These are phyloP conservation scores for Litoditis marina DNA, from an alignment of 2,888 invertebrate genomes.

Conservation along the genomic window DNA sequence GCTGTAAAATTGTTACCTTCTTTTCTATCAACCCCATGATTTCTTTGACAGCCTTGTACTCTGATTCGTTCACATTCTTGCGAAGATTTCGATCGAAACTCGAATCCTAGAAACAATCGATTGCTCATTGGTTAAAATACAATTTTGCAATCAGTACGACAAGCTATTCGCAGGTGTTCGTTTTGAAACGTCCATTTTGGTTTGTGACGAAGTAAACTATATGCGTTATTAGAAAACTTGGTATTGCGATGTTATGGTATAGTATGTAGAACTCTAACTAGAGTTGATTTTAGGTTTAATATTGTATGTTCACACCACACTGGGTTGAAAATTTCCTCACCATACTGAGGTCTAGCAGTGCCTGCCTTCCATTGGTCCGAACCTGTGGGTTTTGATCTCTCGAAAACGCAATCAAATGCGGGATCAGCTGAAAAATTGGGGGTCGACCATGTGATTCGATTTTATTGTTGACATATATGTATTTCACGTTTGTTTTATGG, in stretches of 20 bases:
- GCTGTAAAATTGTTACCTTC: no score
- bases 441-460: not conserved
- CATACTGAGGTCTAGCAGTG: slow-evolving; percentile 31
- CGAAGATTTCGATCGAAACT: slow-evolving; percentile 36
- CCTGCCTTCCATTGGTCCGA: slow-evolving; percentile 32
- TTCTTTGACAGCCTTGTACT: slow-evolving; percentile 29
- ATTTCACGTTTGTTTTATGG: no score
- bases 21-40: slow-evolving; percentile 35
- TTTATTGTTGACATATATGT: no score
- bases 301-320: no score
- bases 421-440: slow-evolving; percentile 15
- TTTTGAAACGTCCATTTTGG: no score
- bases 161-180: no score
- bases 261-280: no score
- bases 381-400: slow-evolving; percentile 41
- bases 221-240: no score
- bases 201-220: no score
- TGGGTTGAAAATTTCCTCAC: slow-evolving; percentile 8
- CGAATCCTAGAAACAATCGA: slow-evolving; percentile 21
- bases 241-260: no score
- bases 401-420: slow-evolving; percentile 30
- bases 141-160: no score
- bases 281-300: no score
- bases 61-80: slow-evolving; percentile 32
- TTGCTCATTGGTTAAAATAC: not conserved